phyloP scores from a whole-genome alignment of 2,797 vertebrate genomes.

The Psittacula derbiana region DNA sequence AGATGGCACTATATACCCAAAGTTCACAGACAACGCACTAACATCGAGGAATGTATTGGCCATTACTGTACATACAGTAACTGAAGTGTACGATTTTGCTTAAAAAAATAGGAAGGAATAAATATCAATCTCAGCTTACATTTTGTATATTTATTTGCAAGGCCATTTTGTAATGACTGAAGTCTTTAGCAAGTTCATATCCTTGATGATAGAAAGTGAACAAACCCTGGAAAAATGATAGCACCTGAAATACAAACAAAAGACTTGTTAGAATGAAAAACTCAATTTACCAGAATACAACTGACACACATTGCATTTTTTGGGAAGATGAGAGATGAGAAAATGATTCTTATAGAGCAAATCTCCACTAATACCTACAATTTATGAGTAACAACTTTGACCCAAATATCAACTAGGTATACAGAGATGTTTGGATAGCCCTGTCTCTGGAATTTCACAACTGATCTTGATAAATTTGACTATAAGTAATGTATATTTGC shows the following conservation, averaged over 20 bases:
- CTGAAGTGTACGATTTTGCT: rapidly evolving
- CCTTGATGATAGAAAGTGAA: slow-evolving; percentile 99
- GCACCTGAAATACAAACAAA: slow-evolving; percentile 81
- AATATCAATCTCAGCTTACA: slow-evolving; percentile 77
- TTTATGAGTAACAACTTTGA: neutral
- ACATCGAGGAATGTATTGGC: rapidly evolving
- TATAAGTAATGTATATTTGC: neutral
- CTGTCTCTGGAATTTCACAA: neutral
- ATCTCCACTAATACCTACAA: neutral
- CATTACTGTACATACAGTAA: neutral
- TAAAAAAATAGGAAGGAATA: neutral
- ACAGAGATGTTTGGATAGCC: neutral
- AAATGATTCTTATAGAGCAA: neutral
- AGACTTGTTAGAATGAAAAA: neutral
- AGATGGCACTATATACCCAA: slow-evolving; percentile 65
- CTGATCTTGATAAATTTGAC: neutral
- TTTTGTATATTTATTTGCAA: slow-evolving; percentile 99
- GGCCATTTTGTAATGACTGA: slow-evolving; percentile 94
- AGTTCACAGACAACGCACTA: neutral
- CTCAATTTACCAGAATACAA: neutral
- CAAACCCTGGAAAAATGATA: slow-evolving; percentile 97
- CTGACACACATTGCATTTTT: neutral
- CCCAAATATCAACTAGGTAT: neutral
- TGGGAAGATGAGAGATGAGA: neutral
- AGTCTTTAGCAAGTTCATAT: slow-evolving; percentile 96